Evolutionary conservation across 2,797 vertebrate species (phyloP), one percentile per base, ranked within the genome.

Genomic region (Sebastiscus tertius): DNA sequence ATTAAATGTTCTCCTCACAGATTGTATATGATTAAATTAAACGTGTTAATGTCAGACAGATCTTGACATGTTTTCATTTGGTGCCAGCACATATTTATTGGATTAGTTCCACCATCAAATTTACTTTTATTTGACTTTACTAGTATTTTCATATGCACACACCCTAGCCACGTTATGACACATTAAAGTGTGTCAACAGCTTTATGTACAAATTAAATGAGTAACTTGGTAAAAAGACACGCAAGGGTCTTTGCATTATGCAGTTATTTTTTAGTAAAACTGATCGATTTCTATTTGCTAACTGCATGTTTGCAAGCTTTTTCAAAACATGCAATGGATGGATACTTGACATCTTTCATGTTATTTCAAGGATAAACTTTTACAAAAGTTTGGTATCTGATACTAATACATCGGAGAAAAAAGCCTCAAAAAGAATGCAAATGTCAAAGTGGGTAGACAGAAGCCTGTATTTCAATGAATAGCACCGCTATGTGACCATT

Each of bases 1-100:
- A 26, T 79, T 80, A 4, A 79, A 65, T 89, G 77, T 88, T 72
- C 72, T 77, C 69, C 33, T 72, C 72, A n/a, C 77, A 62, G 59
- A 88, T 93, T 95, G 88, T 95, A 91, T 87, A 94, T 94, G 83
- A 52, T 87, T 94, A 91, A 91, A 90, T 95, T 94, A 93, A 93
- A 93, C 60, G 63, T 77, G 71, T 90, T 89, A 84, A 91, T 88
- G 85, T 87, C 36, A 29, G 33, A 72, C 52, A 11, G 0, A 61
- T 52, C 5, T 77, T n/a, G 13, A 18, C 63, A 2, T 73, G 58
- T 78, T 46, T 76, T 77, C 8, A 58, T 85, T 87, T 64, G 36
- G 36, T 39, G 4, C 65, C 13, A 36, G 8, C 3, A 49, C 46
- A 33, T 26, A 16, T 16, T 14, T 31, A 55, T 39, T 27, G 14